Conservation (phyloP, 1,140 invertebrate species). For the Drosophila equinoxialis region DNA sequence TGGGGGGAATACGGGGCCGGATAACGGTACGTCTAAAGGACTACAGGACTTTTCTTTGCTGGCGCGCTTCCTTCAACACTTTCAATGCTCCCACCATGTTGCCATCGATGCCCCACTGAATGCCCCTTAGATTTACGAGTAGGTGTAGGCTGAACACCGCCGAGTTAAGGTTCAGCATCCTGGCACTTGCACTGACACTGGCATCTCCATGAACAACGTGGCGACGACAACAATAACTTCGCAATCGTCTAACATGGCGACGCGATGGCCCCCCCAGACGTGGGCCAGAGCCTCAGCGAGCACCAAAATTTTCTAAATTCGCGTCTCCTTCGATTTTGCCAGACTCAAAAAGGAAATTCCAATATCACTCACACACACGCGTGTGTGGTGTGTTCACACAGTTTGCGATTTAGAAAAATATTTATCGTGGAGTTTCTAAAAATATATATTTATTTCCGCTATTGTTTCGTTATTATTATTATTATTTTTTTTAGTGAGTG, state of each 20-base stretch:
- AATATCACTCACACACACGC: neutral
- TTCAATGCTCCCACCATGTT: conserved; percentile 44
- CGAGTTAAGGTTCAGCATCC: conserved; percentile 27
- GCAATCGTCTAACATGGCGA: conserved; percentile 52
- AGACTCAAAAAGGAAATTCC: neutral
- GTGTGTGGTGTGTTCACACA: neutral
- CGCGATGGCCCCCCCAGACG: conserved; percentile 50
- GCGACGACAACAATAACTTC: conserved; percentile 41
- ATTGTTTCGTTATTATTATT: neutral
- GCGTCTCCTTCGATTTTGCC: conserved; percentile 54
- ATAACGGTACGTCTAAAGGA: conserved; percentile 46
- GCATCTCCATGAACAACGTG: conserved; percentile 53
- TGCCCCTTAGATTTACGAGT: neutral
- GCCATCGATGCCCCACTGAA: conserved; percentile 25
- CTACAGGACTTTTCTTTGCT: conserved; percentile 48
- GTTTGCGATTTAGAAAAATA: conserved; percentile 11
- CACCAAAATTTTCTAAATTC: conserved; percentile 48
- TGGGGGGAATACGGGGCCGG: conserved; percentile 24
- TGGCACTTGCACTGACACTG: conserved; percentile 18
- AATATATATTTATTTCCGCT: conserved; percentile 1
- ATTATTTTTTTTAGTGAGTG: neutral
- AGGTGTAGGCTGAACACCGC: conserved; percentile 6
- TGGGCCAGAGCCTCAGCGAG: conserved; percentile 9
- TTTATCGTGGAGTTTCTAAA: neutral
- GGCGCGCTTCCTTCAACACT: conserved; percentile 61